These are phyloP conservation scores for Leptonema lineaticorne DNA, from an alignment of 1,140 invertebrate species.

Conservation along the genomic window DNA sequence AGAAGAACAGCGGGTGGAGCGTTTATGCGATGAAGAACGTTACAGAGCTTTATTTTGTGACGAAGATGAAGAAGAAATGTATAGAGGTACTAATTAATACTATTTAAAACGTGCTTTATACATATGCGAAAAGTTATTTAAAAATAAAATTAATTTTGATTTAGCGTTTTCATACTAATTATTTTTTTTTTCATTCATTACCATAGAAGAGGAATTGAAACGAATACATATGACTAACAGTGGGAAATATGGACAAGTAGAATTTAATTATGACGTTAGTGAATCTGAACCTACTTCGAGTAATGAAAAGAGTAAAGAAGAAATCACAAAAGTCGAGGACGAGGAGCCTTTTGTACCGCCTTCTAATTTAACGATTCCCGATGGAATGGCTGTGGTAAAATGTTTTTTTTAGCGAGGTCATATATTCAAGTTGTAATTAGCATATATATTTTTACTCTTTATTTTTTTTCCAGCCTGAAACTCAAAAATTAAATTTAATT, in stretches of 20 bases:
- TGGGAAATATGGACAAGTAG: slow-evolving; percentile 71
- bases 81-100: slow-evolving; percentile 64
- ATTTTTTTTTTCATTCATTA: background rate
- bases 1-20: slow-evolving; percentile 80
- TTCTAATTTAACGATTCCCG: slow-evolving; percentile 69
- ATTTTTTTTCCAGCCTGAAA: slow-evolving; percentile 73
- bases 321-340: slow-evolving; percentile 52
- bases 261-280: slow-evolving; percentile 75
- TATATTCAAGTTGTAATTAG: background rate
- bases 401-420: slow-evolving; percentile 5
- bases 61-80: slow-evolving; percentile 80
- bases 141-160: no score
- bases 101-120: background rate
- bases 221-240: slow-evolving; percentile 67
- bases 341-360: slow-evolving; percentile 74
- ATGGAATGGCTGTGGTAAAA: slow-evolving; percentile 72
- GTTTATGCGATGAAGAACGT: slow-evolving; percentile 86
- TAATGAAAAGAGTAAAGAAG: slow-evolving; percentile 42
- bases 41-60: slow-evolving; percentile 85
- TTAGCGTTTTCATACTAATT: slow-evolving; percentile 18
- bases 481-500: slow-evolving; percentile 87
- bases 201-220: slow-evolving; percentile 88
- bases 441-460: background rate
- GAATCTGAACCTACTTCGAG: slow-evolving; percentile 50
- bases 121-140: no score